Evolutionary conservation across 2,888 invertebrate genomes (phyloP), one percentile per base, ranked within the genome.

Genomic region (Pachycephus smyrnensis): DNA sequence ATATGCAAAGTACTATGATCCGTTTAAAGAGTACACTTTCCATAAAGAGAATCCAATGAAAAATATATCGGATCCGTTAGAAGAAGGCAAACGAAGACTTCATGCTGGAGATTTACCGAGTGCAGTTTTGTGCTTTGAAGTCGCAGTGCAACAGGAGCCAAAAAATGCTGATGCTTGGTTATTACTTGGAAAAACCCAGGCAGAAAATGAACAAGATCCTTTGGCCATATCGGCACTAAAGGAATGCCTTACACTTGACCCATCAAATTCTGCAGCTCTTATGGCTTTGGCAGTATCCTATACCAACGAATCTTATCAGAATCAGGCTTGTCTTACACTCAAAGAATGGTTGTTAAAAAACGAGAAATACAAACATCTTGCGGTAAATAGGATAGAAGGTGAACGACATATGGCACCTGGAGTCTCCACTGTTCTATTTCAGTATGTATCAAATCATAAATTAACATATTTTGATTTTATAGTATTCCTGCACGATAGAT

Each of bases 131-230:
- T 96, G 98, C 88, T 99, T 99, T 92, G 99, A 99, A 92, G 97
- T 98, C 76, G 98, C 99, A 12, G 98, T 95, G 4, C 96, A 97
- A 88, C 95, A 97, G 89, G 93, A 96, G 75, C 95, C 96, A 2
- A 93, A 95, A 75, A 96, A 96, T 87, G 93, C 94, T 0, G 96
- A 97, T 91, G 96, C 96, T 1, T 98, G 98, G 98, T 94, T 96
- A 81, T 92, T 96, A 68, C 92, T 98, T 74, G 98, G 98, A 12
- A 96, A 96, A 76, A 96, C 98, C 40, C 98, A 99, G 92, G 98
- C 99, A 69, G 98, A 99, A 93, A 99, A 99, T 93, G 99, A 99
- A 93, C 98, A 96, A 92, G 99, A 99, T 92, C 96, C 97, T 4
- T 93, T 95, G 84, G 98, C 98, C 12, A 99, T 99, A 86, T 95